Evolutionary conservation across 2,113 vertebrate genomes (phyloP), one percentile per base, ranked within the genome.

Genomic region (Ophthalmolycus amberensis): DNA sequence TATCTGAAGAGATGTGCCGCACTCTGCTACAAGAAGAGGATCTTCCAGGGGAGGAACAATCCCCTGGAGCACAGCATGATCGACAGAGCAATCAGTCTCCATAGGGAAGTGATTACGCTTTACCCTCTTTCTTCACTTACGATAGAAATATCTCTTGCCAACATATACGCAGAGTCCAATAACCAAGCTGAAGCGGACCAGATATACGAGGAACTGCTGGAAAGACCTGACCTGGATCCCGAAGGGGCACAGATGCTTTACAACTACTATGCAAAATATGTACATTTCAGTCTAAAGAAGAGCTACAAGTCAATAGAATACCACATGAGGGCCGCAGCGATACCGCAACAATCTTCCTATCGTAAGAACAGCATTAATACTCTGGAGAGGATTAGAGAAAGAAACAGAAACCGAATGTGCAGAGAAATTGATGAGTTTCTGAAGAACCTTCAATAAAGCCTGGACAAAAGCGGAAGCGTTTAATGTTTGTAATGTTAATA

Each of bases 401-500:
- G 67, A 16, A 75, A 69, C 54, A 80, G 58, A 20, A 83, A 90
- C 65, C 42, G 12, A 5, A 85, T 75, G 84, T 82, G 87, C 27
- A 1, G 60, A 50, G 72, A 90, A 52, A 88, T 93, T 42, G 14
- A 52, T 0, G 38, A 62, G n/a, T 91, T 92, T 50, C 81, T 93
- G 70, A 48, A 15, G 0, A 62, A 70, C 0, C 75, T 90, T 14
- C 14, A 67, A 20, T 68, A 6, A 54, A 59, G 4, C 10, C 38
- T 29, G 1, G 9, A 22, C 32, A 10, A 12, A 59, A 27, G 54
- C 38, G 22, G 22, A 3, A 20, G 38, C 1, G 2, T 48, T 32
- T 38, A 14, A n/a, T 18, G 14, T 5, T 58, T 37, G 20, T 50
- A 16, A 54, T 16, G 16, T 69, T n/a, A 29, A 44, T 44, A 46